Conservation (phyloP, 2,797 vertebrate genomes). For the Clarias fuscus region DNA sequence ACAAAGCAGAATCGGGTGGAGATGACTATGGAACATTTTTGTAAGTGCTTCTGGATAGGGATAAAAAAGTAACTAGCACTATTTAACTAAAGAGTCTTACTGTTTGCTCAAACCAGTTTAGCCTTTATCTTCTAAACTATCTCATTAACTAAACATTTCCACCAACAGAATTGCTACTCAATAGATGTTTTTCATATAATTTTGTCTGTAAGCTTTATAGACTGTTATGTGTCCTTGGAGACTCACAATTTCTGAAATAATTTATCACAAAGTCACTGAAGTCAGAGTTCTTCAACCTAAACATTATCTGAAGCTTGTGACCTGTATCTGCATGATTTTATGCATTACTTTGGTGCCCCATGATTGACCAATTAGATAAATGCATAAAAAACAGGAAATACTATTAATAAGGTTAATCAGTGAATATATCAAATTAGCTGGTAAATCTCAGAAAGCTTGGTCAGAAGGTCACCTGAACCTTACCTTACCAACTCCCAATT, state of each 20-base stretch:
- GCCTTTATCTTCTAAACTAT: neutral
- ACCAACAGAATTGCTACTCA: neutral
- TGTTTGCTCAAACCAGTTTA: neutral
- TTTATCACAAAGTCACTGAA: neutral
- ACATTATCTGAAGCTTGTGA: neutral
- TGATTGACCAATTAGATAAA: neutral
- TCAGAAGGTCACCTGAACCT: slow-evolving; percentile 15
- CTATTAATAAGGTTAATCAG: neutral
- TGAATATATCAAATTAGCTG: neutral
- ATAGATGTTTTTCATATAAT: neutral
- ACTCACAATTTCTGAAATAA: neutral
- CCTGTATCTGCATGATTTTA: neutral
- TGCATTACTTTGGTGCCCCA: neutral
- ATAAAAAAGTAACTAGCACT: neutral
- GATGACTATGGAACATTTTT: neutral
- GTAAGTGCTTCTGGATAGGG: neutral
- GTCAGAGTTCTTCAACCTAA: neutral
- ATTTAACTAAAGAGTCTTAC: neutral
- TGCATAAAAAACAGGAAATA: neutral
- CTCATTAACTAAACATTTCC: no score
- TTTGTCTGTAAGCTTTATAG: neutral
- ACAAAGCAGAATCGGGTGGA: neutral
- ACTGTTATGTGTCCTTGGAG: neutral
- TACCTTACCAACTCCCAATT: slow-evolving; percentile 57
- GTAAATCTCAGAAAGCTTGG: neutral